Evolutionary conservation across 2,888 invertebrate species (phyloP), one percentile per base, ranked within the genome.

Genomic region (Macrophya annulata): DNA sequence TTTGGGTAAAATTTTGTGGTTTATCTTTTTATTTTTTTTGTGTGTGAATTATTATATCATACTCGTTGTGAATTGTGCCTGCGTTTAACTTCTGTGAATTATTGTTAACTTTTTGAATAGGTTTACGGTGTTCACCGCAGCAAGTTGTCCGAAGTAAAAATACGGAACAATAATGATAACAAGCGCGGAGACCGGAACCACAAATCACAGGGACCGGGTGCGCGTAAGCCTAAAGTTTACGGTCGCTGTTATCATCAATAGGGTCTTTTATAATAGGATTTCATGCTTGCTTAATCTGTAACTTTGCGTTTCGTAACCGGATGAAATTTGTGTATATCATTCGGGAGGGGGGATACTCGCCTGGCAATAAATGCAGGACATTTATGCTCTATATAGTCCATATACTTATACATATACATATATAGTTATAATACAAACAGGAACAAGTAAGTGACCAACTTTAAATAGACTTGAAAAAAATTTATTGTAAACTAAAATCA

Each of bases 141-240:
- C 21, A 59, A 81, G 40, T 81, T 62, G 62, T 81, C 81, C 62
- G 43, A 40, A 51, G 81, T 81, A 81, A 62, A 81, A 81, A 81
- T 77, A 81, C 48, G 37, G 12, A 74, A 81, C 37, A 59, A 81
- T 59, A 40, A 59, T 81, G 62, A 81, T 62, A 81, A 81, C 81
- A 81, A 81, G 59, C 43, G 81, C 43, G 62, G 21, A 81, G 21
- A 81, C 81, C 81, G 81, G 81, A 81, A 81, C 81, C 81, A 81
- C 81, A 81, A 81, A 81, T 81, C 81, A 81, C 59, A 31, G 43
- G 59, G 43, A 81, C 81, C 40, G 62, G 81, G 59, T 59, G 43
- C 81, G 59, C 59, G 81, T 81, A 62, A 40, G 81, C 81, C 81
- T 62, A 81, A 81, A 81, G 51, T 81, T 81, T 81, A 81, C 81